A percentile compares a stretch with the other conserved stretches of the same genome.
These are phyloP conservation scores for Phymanthus crucifer DNA, from an alignment of 92 coral and sea anemone genomes.

Conservation along the genomic window DNA sequence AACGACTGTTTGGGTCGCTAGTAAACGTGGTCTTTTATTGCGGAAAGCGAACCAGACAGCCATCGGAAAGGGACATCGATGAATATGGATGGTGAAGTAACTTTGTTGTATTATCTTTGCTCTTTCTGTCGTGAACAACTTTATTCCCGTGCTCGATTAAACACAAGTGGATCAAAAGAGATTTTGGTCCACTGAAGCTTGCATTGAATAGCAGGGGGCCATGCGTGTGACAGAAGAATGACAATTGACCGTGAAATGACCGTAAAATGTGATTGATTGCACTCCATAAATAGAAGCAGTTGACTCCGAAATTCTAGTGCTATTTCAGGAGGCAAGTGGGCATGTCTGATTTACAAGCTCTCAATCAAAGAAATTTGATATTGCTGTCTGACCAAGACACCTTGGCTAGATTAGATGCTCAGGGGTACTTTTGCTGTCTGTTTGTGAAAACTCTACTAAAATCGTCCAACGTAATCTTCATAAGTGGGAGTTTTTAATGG, in stretches of 20 bases:
- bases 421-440: not conserved
- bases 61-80: not conserved
- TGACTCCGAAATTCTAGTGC: not conserved
- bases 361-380: conserved; percentile 22
- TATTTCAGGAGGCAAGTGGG: not conserved
- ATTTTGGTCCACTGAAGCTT: not conserved
- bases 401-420: not conserved
- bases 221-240: conserved; percentile 3
- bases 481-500: conserved; percentile 1
- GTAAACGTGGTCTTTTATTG: not conserved
- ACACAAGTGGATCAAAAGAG: not conserved
- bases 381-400: not conserved
- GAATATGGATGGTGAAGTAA: not conserved
- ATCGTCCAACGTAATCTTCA: not conserved
- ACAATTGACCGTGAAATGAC: conserved; percentile 2
- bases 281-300: conserved; percentile 3
- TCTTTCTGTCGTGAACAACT: not conserved
- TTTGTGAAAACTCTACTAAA: conserved; percentile 4
- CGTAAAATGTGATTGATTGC: not conserved
- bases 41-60: not conserved
- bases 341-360: conserved; percentile 11
- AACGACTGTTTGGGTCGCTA: not conserved
- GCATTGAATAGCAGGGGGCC: not conserved
- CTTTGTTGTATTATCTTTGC: not conserved
- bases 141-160: not conserved